Evolutionary conservation across 2,113 vertebrate species (phyloP), one percentile per base, ranked within the genome.

Genomic region (Pelmatolapia mariae): DNA sequence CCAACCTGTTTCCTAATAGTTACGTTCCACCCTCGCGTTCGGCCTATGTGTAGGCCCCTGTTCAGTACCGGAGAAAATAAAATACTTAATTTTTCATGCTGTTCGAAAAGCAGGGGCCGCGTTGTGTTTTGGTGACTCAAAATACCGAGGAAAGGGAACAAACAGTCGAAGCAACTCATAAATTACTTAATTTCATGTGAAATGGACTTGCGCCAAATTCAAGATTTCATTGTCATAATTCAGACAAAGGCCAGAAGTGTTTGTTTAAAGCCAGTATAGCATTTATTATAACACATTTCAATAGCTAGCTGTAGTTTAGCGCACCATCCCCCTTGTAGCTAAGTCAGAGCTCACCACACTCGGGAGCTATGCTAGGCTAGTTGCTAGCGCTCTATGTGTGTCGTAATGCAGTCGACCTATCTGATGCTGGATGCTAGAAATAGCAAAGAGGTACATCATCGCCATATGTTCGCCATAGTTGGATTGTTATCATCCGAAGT

Each of bases 311-410:
- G 86, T 22, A 45, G 4, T 36, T n/a, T 53, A 56, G 86, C 73
- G 57, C 54, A 29, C n/a, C 36, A 4, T 66, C 26, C 63, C 36
- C 40, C 52, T 8, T 24, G 40, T 76, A 83, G 66, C 71, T 16
- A 45, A 29, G 40, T 26, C 68, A 7, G 8, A 45, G 68, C 68
- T 73, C 22, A 26, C 68, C 16, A 50, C 18, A 78, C 26, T 33
- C 10, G 4, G 63, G 53, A 52, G 56, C 87, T 54, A 80, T 86
- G 89, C 89, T 95, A 91, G 71, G 92, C 92, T 94, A 89, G 78
- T 40, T 81, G 86, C 84, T 94, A 90, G 86, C 93, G 83, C 45
- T 88, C 80, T 93, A 91, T 91, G 82, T 94, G 82, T 92, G 88
- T 94, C 95, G 91, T 24, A 91, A 80, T 31, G 45, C 53, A 63